phyloP scores from a whole-genome alignment of 2,797 vertebrate species.

The Champsocephalus esox region DNA sequence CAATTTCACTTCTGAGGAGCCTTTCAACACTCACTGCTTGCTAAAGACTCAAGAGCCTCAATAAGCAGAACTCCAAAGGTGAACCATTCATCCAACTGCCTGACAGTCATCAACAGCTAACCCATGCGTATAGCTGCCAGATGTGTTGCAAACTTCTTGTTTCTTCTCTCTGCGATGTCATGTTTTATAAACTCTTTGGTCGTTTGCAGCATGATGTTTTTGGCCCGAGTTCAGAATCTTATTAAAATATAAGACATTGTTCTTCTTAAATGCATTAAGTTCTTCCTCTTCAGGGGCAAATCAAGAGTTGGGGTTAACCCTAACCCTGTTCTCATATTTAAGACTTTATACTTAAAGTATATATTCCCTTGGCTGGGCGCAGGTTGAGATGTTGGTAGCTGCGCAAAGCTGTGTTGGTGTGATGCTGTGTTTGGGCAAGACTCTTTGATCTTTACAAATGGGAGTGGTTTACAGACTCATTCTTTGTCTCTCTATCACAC shows the following conservation, averaged over 20 bases:
- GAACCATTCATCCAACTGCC: conserved; percentile 72
- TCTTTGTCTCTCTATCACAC: conserved; percentile 37
- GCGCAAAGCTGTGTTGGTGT: conserved; percentile 47
- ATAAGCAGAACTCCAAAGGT: conserved; percentile 61
- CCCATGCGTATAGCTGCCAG: conserved; percentile 68
- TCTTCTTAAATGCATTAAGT: conserved; percentile 44
- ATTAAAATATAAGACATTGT: conserved; percentile 38
- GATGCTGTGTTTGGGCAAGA: conserved; percentile 52
- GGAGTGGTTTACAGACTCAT: conserved; percentile 58
- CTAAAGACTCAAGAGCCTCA: conserved; percentile 65
- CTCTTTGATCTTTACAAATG: conserved; percentile 65
- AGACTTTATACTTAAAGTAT: conserved; percentile 22
- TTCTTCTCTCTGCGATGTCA: conserved; percentile 68
- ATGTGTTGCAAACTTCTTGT: conserved; percentile 71
- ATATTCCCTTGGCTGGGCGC: conserved; percentile 17
- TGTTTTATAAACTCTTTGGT: conserved; percentile 66
- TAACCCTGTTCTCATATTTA: conserved; percentile 25
- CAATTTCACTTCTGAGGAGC: too few species aligned
- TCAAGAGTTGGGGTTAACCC: conserved; percentile 20
- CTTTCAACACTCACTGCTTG: conserved; percentile 52
- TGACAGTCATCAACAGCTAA: conserved; percentile 69
- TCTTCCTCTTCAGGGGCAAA: conserved; percentile 37
- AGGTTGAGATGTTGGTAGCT: conserved; percentile 45
- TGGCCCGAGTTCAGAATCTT: conserved; percentile 59
- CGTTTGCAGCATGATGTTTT: conserved; percentile 66